Evolutionary conservation across 2,113 vertebrate genomes (phyloP).

Genomic region (Tachysurus vachellii): DNA sequence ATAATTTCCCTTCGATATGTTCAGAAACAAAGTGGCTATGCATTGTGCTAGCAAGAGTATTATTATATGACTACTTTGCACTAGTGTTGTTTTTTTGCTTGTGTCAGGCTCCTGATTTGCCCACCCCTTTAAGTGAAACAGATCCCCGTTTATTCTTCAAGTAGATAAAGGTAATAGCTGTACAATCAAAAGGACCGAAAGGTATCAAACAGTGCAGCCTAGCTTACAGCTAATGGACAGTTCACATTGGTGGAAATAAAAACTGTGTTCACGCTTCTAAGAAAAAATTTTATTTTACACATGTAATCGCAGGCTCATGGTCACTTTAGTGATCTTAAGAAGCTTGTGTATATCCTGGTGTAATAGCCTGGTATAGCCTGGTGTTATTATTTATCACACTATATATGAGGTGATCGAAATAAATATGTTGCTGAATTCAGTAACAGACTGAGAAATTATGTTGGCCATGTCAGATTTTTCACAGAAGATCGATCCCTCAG

Average conservation of each 20-base stretch:
- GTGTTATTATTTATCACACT: not conserved
- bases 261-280: not conserved
- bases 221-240: not conserved
- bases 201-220: not conserved
- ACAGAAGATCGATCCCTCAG: not conserved
- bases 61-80: not conserved
- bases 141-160: slow-evolving; percentile 7
- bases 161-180: slow-evolving; percentile 25
- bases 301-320: too few species aligned
- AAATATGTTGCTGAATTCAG: too few species aligned
- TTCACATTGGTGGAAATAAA: not conserved
- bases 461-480: not conserved
- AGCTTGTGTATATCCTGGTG: not conserved
- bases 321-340: slow-evolving; percentile 1
- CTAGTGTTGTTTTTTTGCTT: not conserved
- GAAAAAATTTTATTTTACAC: not conserved
- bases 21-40: not conserved
- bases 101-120: not conserved
- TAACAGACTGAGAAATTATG: not conserved
- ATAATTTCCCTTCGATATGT: not conserved
- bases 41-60: not conserved
- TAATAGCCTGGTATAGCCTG: too few species aligned
- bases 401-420: not conserved
- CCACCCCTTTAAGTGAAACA: slow-evolving; percentile 41
- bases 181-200: not conserved